Percentiles rank a stretch among this genome's conserved stretches.
Conservation (phyloP, 2,797 vertebrate species). For the Rhinichthys osculus region DNA sequence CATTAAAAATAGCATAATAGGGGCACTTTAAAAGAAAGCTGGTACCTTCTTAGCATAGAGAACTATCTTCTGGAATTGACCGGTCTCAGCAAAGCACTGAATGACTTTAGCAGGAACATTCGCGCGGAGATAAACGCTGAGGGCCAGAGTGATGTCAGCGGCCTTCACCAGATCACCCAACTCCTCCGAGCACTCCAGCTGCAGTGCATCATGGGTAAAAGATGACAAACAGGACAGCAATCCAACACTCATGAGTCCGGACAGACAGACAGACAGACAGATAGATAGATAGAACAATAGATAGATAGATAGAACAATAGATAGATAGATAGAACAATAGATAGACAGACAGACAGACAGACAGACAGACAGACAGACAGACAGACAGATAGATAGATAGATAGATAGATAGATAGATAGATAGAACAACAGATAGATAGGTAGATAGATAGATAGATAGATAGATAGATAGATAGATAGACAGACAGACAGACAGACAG, state of each 20-base stretch:
- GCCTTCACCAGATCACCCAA: conserved; percentile 91
- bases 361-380: neutral
- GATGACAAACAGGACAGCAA: neutral
- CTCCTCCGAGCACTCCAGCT: conserved; percentile 95
- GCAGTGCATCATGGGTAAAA: conserved; percentile 58
- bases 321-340: fast-evolving
- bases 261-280: neutral
- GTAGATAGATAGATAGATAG: too few species aligned
- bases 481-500: too few species aligned
- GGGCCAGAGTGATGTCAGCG: conserved; percentile 87
- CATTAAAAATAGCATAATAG: neutral
- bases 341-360: neutral
- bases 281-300: too few species aligned
- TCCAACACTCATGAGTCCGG: neutral
- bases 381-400: neutral
- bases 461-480: too few species aligned
- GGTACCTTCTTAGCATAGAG: conserved; percentile 93
- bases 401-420: neutral
- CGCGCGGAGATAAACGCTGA: conserved; percentile 92
- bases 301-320: fast-evolving
- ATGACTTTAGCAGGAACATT: conserved; percentile 94
- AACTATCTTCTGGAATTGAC: conserved; percentile 94
- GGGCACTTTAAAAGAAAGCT: neutral
- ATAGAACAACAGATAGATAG: neutral
- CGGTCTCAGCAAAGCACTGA: conserved; percentile 95